phyloP scores from a whole-genome alignment of 2,888 invertebrate genomes.

The Drosophila monieri region DNA sequence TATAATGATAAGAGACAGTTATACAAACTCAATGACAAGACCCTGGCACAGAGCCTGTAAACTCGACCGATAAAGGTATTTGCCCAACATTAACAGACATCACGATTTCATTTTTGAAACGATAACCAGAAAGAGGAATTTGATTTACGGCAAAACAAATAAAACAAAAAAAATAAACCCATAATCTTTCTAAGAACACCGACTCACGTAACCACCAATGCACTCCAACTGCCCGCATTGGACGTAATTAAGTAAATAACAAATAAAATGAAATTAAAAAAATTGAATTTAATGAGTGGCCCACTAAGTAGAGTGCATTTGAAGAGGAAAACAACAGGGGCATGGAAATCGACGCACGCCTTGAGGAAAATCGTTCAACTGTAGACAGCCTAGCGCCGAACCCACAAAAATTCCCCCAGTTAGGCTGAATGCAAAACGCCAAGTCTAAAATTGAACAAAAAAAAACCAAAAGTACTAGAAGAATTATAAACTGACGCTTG shows the following conservation, averaged over 20 bases:
- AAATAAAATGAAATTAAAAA: constrained; percentile 32
- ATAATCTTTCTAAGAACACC: neutral
- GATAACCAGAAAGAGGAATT: neutral
- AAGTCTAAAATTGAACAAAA: constrained; percentile 23
- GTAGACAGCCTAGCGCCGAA: constrained; percentile 63
- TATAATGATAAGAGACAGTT: neutral
- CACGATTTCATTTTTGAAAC: neutral
- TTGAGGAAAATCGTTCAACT: constrained; percentile 78
- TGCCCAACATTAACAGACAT: neutral
- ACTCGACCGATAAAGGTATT: neutral
- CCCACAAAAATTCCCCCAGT: constrained; percentile 55
- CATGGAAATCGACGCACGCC: constrained; percentile 71
- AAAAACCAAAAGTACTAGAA: constrained; percentile 23
- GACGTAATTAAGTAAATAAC: constrained; percentile 8
- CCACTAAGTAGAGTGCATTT: constrained; percentile 67
- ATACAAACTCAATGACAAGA: neutral
- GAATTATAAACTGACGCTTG: constrained; percentile 67
- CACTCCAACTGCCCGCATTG: neutral
- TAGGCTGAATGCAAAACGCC: constrained; percentile 50
- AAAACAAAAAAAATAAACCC: neutral
- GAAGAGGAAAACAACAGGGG: constrained; percentile 51
- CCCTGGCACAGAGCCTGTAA: too few species aligned
- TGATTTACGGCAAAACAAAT: neutral
- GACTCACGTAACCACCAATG: neutral
- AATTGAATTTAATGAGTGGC: constrained; percentile 75